These are phyloP conservation scores for Periplaneta americana DNA, from an alignment of 1,140 invertebrate genomes.

Conservation along the genomic window DNA sequence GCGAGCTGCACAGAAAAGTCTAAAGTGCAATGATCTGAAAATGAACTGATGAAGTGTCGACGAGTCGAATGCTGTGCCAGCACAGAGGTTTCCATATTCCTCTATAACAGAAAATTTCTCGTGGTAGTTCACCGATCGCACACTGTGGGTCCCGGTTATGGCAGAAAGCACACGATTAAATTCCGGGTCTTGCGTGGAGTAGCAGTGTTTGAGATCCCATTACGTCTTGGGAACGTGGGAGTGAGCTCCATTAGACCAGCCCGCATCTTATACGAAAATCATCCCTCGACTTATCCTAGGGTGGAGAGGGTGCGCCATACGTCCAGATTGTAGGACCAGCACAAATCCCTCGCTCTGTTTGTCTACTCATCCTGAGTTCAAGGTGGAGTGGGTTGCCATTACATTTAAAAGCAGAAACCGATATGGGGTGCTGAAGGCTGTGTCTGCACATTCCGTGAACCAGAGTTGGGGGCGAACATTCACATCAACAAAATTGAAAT, in stretches of 20 bases:
- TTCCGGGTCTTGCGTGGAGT: background rate
- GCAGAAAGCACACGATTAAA: too few species aligned
- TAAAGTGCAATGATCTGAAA: too few species aligned
- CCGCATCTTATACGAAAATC: background rate
- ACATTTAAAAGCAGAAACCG: background rate
- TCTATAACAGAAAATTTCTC: too few species aligned
- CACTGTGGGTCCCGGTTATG: too few species aligned
- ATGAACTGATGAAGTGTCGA: too few species aligned
- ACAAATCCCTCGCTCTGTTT: background rate
- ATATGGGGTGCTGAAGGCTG: background rate
- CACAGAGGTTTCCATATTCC: too few species aligned
- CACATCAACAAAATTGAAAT: too few species aligned
- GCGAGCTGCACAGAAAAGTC: too few species aligned
- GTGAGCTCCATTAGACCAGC: background rate
- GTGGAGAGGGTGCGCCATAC: background rate
- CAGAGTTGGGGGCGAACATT: too few species aligned
- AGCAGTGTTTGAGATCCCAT: background rate
- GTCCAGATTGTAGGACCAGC: background rate
- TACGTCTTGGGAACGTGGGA: background rate
- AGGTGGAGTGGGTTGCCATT: background rate
- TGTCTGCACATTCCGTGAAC: too few species aligned
- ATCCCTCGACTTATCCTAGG: background rate
- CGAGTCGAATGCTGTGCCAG: too few species aligned
- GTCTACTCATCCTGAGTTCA: background rate
- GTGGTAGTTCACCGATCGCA: too few species aligned